phyloP scores from a whole-genome alignment of 2,888 invertebrate genomes.

The Netelia melanura region DNA sequence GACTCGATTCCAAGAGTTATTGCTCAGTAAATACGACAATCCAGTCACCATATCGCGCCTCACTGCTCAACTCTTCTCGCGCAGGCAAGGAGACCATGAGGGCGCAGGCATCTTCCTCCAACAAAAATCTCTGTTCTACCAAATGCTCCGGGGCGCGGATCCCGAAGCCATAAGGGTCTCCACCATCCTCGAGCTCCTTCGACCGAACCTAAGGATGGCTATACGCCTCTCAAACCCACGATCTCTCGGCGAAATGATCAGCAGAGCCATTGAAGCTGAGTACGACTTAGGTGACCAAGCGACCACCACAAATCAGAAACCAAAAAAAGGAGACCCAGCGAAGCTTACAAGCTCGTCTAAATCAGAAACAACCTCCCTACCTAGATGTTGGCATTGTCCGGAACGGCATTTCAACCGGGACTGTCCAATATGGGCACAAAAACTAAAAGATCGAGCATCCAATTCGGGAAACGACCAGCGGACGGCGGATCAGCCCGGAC shows the following conservation, averaged over 20 bases:
- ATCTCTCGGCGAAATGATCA: neutral
- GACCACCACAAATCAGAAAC: neutral
- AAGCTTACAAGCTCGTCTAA: no score
- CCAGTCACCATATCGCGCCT: neutral
- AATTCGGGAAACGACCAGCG: slow-evolving; percentile 34
- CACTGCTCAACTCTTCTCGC: slow-evolving; percentile 14
- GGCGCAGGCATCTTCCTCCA: no score
- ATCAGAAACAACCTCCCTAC: neutral
- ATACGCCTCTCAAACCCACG: neutral
- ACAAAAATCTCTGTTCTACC: no score
- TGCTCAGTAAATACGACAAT: neutral
- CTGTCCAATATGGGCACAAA: no score
- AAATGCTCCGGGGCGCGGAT: no score
- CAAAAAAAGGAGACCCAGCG: neutral
- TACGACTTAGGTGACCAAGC: slow-evolving; percentile 5
- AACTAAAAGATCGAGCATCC: neutral
- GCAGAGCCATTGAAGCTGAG: slow-evolving; percentile 14
- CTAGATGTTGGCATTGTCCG: no score
- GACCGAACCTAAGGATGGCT: neutral
- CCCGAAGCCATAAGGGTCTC: neutral
- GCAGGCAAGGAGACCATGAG: no score
- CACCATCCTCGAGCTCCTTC: slow-evolving; percentile 2
- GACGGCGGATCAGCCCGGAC: neutral
- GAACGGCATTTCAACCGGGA: no score
- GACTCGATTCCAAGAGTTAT: neutral